A percentile compares a stretch with the other conserved stretches of the same genome.
Evolutionary conservation across 2,113 vertebrate species (phyloP).

Genomic region (Emydura subglobosa): DNA sequence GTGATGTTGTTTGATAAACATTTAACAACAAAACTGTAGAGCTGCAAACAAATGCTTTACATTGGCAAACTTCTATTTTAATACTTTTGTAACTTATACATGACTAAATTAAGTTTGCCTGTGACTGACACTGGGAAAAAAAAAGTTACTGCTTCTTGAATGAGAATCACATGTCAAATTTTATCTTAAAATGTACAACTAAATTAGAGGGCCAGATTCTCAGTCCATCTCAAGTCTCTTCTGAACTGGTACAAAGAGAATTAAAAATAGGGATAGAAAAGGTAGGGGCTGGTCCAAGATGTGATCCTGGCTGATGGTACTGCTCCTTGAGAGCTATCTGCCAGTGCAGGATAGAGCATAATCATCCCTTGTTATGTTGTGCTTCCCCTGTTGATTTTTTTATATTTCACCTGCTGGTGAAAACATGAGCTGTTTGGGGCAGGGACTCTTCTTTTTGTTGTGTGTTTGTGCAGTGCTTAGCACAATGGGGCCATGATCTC

Average conservation of each 20-base stretch:
- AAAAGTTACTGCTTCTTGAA: neutral
- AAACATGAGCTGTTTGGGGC: neutral
- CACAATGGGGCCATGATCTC: neutral
- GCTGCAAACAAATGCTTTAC: neutral
- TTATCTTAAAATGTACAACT: neutral
- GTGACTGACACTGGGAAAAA: neutral
- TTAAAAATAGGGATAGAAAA: neutral
- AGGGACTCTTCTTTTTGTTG: neutral
- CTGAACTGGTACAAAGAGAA: neutral
- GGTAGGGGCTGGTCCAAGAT: neutral
- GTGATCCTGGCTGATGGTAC: neutral
- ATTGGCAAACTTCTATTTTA: neutral
- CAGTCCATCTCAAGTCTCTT: neutral
- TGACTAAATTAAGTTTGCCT: neutral
- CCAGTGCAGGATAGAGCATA: neutral
- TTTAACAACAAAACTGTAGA: neutral
- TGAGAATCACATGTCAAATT: neutral
- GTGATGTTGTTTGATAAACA: neutral
- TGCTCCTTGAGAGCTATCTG: neutral
- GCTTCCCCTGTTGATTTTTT: neutral
- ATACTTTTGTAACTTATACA: neutral
- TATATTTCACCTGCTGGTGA: neutral
- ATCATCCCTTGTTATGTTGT: neutral
- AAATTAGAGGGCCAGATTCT: neutral
- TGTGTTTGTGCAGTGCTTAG: neutral